A percentile compares a stretch with the other conserved stretches of the same genome.
Conservation (phyloP, 2,888 invertebrate genomes). For the Hypercompe scribonia region DNA sequence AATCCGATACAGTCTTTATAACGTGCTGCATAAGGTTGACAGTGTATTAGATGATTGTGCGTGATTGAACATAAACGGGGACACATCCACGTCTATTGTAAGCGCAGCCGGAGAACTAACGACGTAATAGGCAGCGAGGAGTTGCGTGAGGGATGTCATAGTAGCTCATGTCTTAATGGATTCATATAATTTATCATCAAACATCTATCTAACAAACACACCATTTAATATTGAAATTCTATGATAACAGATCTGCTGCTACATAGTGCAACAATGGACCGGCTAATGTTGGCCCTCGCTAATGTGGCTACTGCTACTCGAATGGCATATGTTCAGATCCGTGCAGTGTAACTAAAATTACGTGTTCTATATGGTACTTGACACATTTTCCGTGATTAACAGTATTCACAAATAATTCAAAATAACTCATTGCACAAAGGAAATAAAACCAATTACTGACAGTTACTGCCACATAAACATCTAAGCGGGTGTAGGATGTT, state of each 20-base stretch:
- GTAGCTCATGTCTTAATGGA: background rate
- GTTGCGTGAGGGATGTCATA: slow-evolving; percentile 15
- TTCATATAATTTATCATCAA: background rate
- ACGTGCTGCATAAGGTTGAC: slow-evolving; percentile 14
- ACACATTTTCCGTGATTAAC: background rate
- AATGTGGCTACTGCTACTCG: background rate
- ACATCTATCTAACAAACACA: background rate
- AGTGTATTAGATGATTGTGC: background rate
- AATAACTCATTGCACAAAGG: background rate
- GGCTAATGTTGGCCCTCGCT: background rate
- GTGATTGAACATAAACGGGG: slow-evolving; percentile 29
- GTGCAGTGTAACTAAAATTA: background rate
- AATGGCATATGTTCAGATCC: background rate
- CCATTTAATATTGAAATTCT: background rate
- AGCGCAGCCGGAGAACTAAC: slow-evolving; percentile 10
- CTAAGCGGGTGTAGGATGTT: background rate
- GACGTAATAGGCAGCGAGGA: slow-evolving; percentile 17
- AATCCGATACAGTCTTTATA: slow-evolving; percentile 28
- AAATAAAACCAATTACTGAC: background rate
- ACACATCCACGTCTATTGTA: slow-evolving; percentile 38
- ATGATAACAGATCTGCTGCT: background rate
- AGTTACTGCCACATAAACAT: background rate
- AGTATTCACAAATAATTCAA: background rate
- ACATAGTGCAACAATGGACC: background rate
- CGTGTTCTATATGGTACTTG: background rate